phyloP scores from a whole-genome alignment of 2,113 vertebrate genomes.

The Notarius quadriscutis region DNA sequence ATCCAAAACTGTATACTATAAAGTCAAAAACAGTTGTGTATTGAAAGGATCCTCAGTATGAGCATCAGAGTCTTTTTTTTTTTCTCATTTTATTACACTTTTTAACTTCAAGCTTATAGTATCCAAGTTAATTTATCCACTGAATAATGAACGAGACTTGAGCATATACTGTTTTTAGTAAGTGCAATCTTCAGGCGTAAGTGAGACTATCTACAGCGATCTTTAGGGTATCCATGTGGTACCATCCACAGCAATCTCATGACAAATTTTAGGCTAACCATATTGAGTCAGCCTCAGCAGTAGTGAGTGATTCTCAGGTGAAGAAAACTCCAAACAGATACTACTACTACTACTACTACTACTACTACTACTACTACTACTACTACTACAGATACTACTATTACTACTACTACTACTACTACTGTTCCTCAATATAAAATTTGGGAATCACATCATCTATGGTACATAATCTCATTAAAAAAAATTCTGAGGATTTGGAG shows the following conservation, averaged over 20 bases:
- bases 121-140: background rate
- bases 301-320: too few relatives aligned
- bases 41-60: background rate
- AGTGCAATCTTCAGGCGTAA: background rate
- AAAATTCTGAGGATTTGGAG: too few relatives aligned
- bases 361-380: too few relatives aligned
- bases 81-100: background rate
- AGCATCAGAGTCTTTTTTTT: background rate
- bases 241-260: background rate
- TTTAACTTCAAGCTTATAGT: background rate
- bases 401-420: too few relatives aligned
- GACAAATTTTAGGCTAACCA: background rate
- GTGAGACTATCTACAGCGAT: too few relatives aligned
- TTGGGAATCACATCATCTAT: too few relatives aligned
- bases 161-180: background rate
- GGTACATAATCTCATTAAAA: too few relatives aligned
- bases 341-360: too few relatives aligned
- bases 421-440: too few relatives aligned
- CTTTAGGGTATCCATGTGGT: background rate
- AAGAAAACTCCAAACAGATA: too few relatives aligned
- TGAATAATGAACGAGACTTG: background rate
- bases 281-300: background rate
- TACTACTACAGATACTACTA: too few relatives aligned
- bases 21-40: background rate
- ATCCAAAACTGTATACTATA: background rate